Conservation (phyloP, 2,797 vertebrate species). For the Sciurus vulgaris region DNA sequence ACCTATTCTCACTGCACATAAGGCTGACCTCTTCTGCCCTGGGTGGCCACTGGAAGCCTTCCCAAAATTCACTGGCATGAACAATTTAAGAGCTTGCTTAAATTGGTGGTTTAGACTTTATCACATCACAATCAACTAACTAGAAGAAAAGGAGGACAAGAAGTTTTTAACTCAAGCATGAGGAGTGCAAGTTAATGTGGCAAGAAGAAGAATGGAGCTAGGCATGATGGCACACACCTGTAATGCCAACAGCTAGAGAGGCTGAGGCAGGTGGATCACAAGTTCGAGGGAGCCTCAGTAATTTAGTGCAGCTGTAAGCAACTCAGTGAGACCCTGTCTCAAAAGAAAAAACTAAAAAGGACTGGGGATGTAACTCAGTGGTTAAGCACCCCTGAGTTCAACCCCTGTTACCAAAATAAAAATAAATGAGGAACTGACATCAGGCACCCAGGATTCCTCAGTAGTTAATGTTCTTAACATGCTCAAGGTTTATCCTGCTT, state of each 20-base stretch:
- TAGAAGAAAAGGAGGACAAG: background rate
- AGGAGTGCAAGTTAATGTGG: background rate
- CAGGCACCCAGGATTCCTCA: background rate
- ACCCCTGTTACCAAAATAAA: no score
- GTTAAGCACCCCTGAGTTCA: no score
- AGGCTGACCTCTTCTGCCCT: background rate
- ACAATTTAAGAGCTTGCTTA: background rate
- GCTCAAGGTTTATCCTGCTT: background rate
- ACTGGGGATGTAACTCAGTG: no score
- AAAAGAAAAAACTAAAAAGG: no score
- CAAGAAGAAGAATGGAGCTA: background rate
- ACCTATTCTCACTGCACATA: background rate
- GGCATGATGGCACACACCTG: no score
- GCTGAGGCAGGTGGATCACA: no score
- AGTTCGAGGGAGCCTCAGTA: no score
- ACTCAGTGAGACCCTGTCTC: no score
- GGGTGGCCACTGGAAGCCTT: background rate
- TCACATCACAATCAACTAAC: background rate
- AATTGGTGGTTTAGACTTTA: background rate
- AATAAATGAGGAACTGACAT: no score
- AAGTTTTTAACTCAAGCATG: background rate
- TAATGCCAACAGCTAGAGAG: no score
- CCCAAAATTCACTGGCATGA: background rate
- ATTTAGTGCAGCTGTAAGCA: no score
- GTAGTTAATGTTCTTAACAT: background rate